Conservation (phyloP, 2,113 vertebrate species). For the Potamarius usumacintae region DNA sequence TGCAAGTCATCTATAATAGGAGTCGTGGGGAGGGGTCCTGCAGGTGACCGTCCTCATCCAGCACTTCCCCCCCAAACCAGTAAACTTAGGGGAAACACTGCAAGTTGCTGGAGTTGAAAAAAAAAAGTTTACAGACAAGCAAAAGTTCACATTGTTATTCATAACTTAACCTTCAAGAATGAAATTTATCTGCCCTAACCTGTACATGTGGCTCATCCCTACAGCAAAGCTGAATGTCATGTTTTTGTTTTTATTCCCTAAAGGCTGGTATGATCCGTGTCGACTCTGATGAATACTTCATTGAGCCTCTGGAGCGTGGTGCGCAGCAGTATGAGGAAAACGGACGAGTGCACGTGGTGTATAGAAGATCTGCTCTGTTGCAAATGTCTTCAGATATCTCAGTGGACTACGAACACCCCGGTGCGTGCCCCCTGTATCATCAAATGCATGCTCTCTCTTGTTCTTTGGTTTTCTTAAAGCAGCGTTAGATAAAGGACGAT, state of each 20-base stretch:
- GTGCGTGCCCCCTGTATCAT: constrained; percentile 56
- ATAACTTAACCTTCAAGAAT: neutral
- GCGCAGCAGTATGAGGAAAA: constrained; percentile 87
- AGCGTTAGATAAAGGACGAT: neutral
- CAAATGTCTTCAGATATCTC: constrained; percentile 62
- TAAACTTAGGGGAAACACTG: too few relatives aligned
- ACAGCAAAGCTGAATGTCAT: neutral
- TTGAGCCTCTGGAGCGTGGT: constrained; percentile 92
- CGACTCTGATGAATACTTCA: constrained; percentile 92
- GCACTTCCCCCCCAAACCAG: too few relatives aligned
- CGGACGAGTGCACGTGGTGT: constrained; percentile 91
- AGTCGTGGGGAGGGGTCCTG: too few relatives aligned
- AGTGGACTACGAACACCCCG: constrained; percentile 71
- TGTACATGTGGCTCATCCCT: neutral
- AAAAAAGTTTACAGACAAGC: neutral
- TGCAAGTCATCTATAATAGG: too few relatives aligned
- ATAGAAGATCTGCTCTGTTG: constrained; percentile 82
- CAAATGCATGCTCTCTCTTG: neutral
- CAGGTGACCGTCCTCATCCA: too few relatives aligned
- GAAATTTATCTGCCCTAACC: neutral
- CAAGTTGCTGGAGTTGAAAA: neutral
- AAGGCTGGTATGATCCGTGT: constrained; percentile 97
- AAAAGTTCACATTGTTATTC: neutral
- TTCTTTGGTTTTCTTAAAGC: neutral
- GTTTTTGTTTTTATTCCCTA: constrained; percentile 50